Conservation (phyloP, 2,888 invertebrate species). For the Lasius fuliginosus region DNA sequence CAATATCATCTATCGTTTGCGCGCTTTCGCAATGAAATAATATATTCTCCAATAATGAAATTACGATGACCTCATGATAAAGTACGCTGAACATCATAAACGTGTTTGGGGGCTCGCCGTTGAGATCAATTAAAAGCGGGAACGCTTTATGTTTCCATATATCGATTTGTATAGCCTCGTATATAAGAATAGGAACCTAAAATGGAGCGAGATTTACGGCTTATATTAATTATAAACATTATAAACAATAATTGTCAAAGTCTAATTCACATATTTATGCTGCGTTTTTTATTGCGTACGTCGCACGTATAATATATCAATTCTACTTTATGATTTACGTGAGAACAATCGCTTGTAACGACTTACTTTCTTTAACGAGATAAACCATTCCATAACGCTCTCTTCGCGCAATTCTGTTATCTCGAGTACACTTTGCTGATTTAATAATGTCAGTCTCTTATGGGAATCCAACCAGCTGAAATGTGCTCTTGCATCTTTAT, state of each 20-base stretch:
- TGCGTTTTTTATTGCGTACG: neutral
- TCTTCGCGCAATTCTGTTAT: slow-evolving; percentile 93
- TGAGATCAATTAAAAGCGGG: slow-evolving; percentile 91
- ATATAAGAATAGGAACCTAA: slow-evolving; percentile 91
- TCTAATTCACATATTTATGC: neutral
- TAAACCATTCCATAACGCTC: slow-evolving; percentile 93
- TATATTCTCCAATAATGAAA: slow-evolving; percentile 94
- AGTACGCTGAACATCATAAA: slow-evolving; percentile 93
- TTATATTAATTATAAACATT: neutral
- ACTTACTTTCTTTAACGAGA: slow-evolving; percentile 91
- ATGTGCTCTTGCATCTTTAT: slow-evolving; percentile 6
- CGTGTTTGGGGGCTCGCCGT: slow-evolving; percentile 90
- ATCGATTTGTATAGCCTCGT: slow-evolving; percentile 94
- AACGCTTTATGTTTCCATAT: slow-evolving; percentile 95
- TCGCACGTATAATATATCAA: neutral
- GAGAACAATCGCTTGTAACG: slow-evolving; percentile 11
- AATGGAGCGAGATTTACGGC: slow-evolving; percentile 60
- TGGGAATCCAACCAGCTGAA: slow-evolving; percentile 94
- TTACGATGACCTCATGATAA: slow-evolving; percentile 93
- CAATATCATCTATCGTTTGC: slow-evolving; percentile 91
- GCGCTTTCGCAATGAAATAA: slow-evolving; percentile 94
- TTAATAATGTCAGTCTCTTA: slow-evolving; percentile 93
- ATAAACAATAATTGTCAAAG: neutral
- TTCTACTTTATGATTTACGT: neutral
- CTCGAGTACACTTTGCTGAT: slow-evolving; percentile 95